Evolutionary conservation across 1,140 invertebrate genomes (phyloP).

Genomic region (Atta texana): DNA sequence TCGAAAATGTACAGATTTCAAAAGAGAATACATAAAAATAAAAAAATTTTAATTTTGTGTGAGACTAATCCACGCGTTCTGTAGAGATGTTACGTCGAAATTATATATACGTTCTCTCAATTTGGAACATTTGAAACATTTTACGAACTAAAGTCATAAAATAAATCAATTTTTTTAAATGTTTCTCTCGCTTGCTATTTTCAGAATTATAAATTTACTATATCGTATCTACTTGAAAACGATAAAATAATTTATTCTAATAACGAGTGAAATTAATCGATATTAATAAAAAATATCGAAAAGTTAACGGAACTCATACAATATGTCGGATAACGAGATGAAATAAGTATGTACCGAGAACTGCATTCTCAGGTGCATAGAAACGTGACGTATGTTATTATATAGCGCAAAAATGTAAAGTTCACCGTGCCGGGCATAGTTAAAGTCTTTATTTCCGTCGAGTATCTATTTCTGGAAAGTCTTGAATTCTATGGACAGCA

Average conservation of each 20-base stretch:
- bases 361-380: slow-evolving; percentile 6
- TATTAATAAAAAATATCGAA: slow-evolving; percentile 11
- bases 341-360: slow-evolving; percentile 19
- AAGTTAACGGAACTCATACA: background rate
- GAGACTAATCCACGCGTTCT: background rate
- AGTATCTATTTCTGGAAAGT: slow-evolving; percentile 49
- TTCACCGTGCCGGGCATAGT: slow-evolving; percentile 33
- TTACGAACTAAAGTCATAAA: background rate
- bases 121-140: background rate
- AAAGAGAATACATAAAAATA: background rate
- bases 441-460: slow-evolving; percentile 52
- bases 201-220: background rate
- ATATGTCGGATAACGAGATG: slow-evolving; percentile 9
- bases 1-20: background rate
- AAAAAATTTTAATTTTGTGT: background rate
- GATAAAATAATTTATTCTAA: background rate
- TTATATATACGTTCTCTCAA: background rate
- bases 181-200: background rate
- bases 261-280: slow-evolving; percentile 8
- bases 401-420: slow-evolving; percentile 33
- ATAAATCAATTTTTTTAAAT: background rate
- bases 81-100: background rate
- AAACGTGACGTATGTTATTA: slow-evolving; percentile 34
- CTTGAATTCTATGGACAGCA: slow-evolving; percentile 28
- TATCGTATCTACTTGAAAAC: background rate